Base-by-base conservation (phyloP, 2,797 vertebrate genomes). In the Gymnopithys bicolor region DNA sequence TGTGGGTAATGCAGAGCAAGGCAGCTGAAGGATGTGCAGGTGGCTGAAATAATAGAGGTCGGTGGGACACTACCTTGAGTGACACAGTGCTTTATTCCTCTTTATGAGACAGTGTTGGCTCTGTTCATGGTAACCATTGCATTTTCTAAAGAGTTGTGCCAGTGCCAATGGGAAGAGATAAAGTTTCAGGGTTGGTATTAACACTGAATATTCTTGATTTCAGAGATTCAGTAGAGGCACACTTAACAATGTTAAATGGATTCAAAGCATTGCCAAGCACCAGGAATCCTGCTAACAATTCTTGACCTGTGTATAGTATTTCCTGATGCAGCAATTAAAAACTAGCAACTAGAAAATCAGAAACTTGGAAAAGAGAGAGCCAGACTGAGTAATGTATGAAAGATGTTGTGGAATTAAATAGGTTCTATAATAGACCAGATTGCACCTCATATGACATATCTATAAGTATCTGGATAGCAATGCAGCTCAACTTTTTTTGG, bases 381-480 rank as follows among this genome's bases (percentile, higher is more conserved):
- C 52, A 67, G 74, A 52, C 43, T 88, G 83, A 88, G 56, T 90
- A 90, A 94, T 60, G 51, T 39, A 70, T 39, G 49, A 86, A 64
- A 62, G 69, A 91, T 88, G 52, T 62, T 91, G 91, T 95, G 87
- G 92, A 91, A 86, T 59, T 90, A 91, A 94, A 58, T 90, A 82
- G 59, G 33, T 82, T 94, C 67, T 87, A 67, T 94, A 90, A 87
- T 0, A 1, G 67, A 84, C 62, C 79, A 76, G 48, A 84, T 86
- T 55, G 77, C 85, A 79, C 67, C 87, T 53, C 1, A 22, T 78
- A 67, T 90, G 94, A 89, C 59, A 51, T 76, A 86, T 82, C 80
- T 0, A 0, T 82, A 85, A 86, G 73, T 67, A 52, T 88, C 76
- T 83, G 76, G 48, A 91, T 46, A 90, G 83, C 67, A 68, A 14